Percentiles rank a stretch among this genome's conserved stretches.
These are phyloP conservation scores for Lates calcarifer DNA, from an alignment of 2,113 vertebrate species.

Conservation along the genomic window DNA sequence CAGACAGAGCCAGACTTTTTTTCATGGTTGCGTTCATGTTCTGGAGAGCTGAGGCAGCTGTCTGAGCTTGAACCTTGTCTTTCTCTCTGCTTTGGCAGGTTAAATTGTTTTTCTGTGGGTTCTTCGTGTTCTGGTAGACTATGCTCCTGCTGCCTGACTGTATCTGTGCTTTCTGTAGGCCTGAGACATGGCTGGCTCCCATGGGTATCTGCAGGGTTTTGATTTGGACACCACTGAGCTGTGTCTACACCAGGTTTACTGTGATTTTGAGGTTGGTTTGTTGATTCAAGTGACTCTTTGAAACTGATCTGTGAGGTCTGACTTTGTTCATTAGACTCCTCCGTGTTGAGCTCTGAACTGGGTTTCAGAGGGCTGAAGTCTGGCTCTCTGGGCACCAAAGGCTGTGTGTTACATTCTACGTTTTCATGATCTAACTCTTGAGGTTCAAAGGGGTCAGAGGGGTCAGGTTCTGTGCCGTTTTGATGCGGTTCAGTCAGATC, in stretches of 20 bases:
- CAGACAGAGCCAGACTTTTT: constrained; percentile 24
- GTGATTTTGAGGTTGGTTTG: constrained; percentile 34
- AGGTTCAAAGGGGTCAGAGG: constrained; percentile 13
- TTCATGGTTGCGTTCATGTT: constrained; percentile 36
- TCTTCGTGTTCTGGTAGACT: constrained; percentile 11
- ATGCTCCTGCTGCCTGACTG: constrained; percentile 13
- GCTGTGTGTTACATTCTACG: constrained; percentile 2
- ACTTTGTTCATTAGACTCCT: constrained; percentile 16
- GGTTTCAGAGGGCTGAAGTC: constrained; percentile 44
- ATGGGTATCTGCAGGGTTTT: constrained; percentile 9
- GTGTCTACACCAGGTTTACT: constrained; percentile 4
- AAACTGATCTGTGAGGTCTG: constrained; percentile 26
- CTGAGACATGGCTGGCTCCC: constrained; percentile 8
- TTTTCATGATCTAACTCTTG: constrained; percentile 23
- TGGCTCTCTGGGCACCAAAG: constrained; percentile 10
- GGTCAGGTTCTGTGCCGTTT: constrained; percentile 6
- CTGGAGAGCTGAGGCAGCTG: constrained; percentile 67
- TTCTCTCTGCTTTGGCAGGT: constrained; percentile 33
- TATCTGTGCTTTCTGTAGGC: constrained; percentile 16
- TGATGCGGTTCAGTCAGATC: constrained; percentile 52
- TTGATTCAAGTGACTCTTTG: constrained; percentile 31
- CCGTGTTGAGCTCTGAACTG: constrained; percentile 6
- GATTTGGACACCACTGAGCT: constrained; percentile 6
- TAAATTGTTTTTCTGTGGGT: constrained; percentile 33
- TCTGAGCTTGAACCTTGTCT: constrained; percentile 51